Conservation (phyloP, 1,140 invertebrate genomes). For the Wiebesia pumilae region DNA sequence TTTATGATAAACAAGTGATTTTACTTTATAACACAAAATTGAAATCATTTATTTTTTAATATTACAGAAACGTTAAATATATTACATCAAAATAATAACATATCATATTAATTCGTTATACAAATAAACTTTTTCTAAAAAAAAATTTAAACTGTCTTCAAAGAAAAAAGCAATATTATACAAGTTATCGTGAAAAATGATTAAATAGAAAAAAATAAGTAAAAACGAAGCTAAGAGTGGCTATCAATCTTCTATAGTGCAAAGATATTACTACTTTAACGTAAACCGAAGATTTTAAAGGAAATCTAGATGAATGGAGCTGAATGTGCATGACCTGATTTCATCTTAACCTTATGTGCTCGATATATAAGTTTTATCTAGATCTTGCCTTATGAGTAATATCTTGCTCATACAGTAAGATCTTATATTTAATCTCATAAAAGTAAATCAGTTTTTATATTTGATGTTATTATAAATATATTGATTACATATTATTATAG, state of each 20-base stretch:
- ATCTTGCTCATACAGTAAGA: neutral
- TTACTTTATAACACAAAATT: too few species aligned
- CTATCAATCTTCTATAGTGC: neutral
- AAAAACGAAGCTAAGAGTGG: neutral
- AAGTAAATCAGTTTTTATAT: neutral
- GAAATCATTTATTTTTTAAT: too few species aligned
- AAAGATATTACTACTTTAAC: too few species aligned
- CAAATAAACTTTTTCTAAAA: neutral
- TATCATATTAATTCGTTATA: too few species aligned
- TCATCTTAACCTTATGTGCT: conserved; percentile 3
- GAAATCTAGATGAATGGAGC: conserved; percentile 30
- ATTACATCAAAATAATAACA: too few species aligned
- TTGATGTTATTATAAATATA: neutral
- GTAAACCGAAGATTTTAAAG: neutral
- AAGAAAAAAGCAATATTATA: neutral
- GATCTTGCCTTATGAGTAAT: too few species aligned
- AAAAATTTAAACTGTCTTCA: neutral
- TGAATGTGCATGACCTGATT: conserved; percentile 34
- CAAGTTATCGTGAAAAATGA: neutral
- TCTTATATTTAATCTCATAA: neutral
- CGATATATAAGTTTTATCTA: neutral
- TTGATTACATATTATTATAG: too few species aligned
- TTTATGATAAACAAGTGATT: too few species aligned
- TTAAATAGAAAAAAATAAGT: neutral
- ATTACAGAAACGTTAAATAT: too few species aligned